Base-by-base conservation (phyloP, 2,113 vertebrate genomes). In the Uria lomvia region DNA sequence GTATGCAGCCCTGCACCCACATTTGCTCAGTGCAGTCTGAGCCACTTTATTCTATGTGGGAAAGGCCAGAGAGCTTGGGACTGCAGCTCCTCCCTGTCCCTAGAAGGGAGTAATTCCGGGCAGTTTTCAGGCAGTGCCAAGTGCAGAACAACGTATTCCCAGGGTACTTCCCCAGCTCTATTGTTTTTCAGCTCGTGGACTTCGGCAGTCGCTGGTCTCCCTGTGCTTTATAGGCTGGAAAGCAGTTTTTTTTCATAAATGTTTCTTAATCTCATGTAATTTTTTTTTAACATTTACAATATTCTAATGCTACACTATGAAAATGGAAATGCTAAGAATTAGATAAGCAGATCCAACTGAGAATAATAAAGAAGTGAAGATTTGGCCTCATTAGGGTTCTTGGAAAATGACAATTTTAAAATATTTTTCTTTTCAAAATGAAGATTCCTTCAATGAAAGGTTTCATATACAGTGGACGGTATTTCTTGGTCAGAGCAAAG, bases 41-140 rank as follows among this genome's bases (percentile, higher is more conserved):
- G 26, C 63, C 52, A 15, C 26, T 9, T 21, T 18, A 15, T 36
- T 52, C 22, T 8, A 4, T 1, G 15, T 7, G 30, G 50, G 16
- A 67, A 40, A 50, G 62, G 55, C 23, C 55, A 60, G 20, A 30
- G 36, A n/a, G 49, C 32, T 62, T 8, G 26, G 24, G 75, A 23
- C 45, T 45, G 30, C 43, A 50, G 52, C 72, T 59, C 67, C 40
- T 30, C 14, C 26, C 60, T 38, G 8, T 16, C 62, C 50, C 43
- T 5, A 7, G 5, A 15, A 52, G 24, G 11, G 5, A 7, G 5
- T 2, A 16, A 49, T 73, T 32, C 29, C 3, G 1, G 42, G 15
- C 58, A 47, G 16, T 58, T 78, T 55, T 24, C 60, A 71, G 60
- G 38, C 43, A 65, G 30, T 43, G 40, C 23, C 43, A 59, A 38